Conservation (phyloP, 1,140 invertebrate species). For the Phymastichus coffea region DNA sequence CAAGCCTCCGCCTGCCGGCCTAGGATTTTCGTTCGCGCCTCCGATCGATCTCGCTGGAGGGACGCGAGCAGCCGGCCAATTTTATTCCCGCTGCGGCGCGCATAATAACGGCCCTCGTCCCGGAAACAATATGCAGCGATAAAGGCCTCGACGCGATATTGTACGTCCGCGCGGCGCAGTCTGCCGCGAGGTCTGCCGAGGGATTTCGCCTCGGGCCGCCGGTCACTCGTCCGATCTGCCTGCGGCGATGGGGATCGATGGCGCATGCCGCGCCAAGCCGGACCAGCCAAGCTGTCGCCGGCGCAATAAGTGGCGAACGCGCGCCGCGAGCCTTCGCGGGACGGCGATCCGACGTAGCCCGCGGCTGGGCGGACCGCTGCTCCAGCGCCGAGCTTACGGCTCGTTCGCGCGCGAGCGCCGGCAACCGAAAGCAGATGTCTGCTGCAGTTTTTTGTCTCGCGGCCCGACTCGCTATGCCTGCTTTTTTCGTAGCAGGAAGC, state of each 20-base stretch:
- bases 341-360: too few relatives aligned
- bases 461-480: too few relatives aligned
- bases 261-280: background rate
- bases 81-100: too few relatives aligned
- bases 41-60: slow-evolving; percentile 3
- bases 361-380: too few relatives aligned
- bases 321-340: slow-evolving; percentile 27
- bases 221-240: too few relatives aligned
- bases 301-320: slow-evolving; percentile 38
- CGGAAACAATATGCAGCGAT: slow-evolving; percentile 52
- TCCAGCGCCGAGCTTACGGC: too few relatives aligned
- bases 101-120: slow-evolving; percentile 32
- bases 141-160: slow-evolving; percentile 45
- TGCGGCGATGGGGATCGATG: too few relatives aligned
- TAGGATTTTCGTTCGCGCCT: background rate
- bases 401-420: too few relatives aligned
- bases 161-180: slow-evolving; percentile 39
- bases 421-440: too few relatives aligned
- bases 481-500: slow-evolving; percentile 30
- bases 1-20: background rate
- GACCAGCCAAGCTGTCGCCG: background rate
- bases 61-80: background rate
- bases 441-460: too few relatives aligned
- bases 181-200: too few relatives aligned
- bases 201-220: background rate